Base-by-base conservation (phyloP, 2,113 vertebrate species). In the Xyrauchen texanus region DNA sequence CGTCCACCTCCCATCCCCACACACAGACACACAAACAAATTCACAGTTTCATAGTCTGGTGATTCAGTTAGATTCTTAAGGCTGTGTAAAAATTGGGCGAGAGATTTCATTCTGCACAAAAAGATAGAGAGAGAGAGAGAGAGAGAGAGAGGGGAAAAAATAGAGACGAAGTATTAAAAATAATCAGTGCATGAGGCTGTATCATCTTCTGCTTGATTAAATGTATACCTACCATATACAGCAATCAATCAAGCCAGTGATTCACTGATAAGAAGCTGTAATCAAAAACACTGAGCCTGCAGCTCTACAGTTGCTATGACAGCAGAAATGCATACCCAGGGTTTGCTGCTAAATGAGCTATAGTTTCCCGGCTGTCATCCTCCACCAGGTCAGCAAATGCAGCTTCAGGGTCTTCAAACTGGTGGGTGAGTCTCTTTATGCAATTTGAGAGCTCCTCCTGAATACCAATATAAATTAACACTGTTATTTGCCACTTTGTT, bases 41-140 rank as follows among this genome's bases (percentile, higher is more conserved):
- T 86, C 6, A 95, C 95, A 96, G 98, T 97, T 92, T 98, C 96
- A 6, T 99, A 99, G 86, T 98, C 97, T 0, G 96, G 96, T 3
- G 86, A 89, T 55, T 91, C 87, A 84, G 93, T 93, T 69, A 94
- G 92, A 6, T 80, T 89, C 91, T 96, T 97, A 86, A 99, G 88
- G 89, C 95, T 96, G 81, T 89, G 92, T 77, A 98, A 92, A 78
- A 99, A 94, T 2, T 84, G 89, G 74, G 87, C 16, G 8, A 99
- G 88, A 57, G 92, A 87, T 47, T 91, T 88, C 96, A 98, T 95
- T 81, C 97, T 99, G 88, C 47, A 93, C 91, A 78, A 0, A 4
- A 6, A 44, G 7, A 12, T 5, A 11, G 21, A 34, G 21, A 34
- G 21, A 34, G 21, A 34, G 21, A 34, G 21, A 34, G 21, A 34